Base-by-base conservation (phyloP, 1,140 invertebrate genomes). In the Gerris buenoi region DNA sequence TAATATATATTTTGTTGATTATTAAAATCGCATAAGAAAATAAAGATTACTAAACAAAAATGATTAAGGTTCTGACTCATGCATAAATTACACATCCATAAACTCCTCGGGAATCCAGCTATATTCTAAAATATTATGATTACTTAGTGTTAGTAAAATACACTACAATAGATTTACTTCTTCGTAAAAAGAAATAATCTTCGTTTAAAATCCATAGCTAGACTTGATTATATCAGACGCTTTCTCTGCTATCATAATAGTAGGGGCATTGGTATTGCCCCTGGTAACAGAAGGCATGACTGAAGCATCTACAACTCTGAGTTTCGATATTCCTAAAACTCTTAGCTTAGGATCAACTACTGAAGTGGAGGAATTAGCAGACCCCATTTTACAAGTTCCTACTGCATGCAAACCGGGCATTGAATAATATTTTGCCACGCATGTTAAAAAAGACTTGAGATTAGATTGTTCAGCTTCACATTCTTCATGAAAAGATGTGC, bases 171-270 rank as follows among this genome's bases (percentile, higher is more conserved):
- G n/a, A n/a, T n/a, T n/a, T n/a, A n/a, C n/a, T n/a, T n/a, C n/a
- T n/a, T n/a, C n/a, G n/a, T n/a, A n/a, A n/a, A 10, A 18, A 46
- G 33, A 46, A 46, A 5, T 46, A 46, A 46, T 18, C 33, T 10
- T 46, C 33, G 33, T 46, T 10, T 46, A 46, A 46, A 46, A 46
- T 46, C 33, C 18, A 46, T 46, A 46, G 18, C 18, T 18, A 46
- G 5, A 74, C 72, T 85, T 87, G 28, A 95, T 89, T 73, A 93
- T 81, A 75, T 92, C 88, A 0, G 90, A 84, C 0, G 82, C 88
- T 74, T 90, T 91, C 76, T 95, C 92, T 0, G 83, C 93, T 59
- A 95, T 87, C 91, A 95, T 94, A 59, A 84, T 82, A 1, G 87
- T 83, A 0, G 84, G 83, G 0, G 86, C 87, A 68, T 86, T 88